phyloP scores from a whole-genome alignment of 2,888 invertebrate species.

The Hartigia nigra region DNA sequence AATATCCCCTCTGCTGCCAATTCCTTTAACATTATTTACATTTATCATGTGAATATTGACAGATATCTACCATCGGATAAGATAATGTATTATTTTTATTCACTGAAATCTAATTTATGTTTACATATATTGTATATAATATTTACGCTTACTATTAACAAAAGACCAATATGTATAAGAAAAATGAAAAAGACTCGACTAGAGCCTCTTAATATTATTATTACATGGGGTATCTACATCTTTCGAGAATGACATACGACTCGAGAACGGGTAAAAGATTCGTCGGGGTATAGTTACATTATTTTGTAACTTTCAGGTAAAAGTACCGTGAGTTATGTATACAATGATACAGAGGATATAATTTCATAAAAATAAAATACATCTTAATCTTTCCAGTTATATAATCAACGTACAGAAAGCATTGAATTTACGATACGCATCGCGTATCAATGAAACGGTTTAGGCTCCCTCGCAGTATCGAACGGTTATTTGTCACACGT shows the following conservation, averaged over 20 bases:
- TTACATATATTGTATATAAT: not conserved
- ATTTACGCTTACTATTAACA: slow-evolving; percentile 1
- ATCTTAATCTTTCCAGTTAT: not conserved
- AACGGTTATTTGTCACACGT: not conserved
- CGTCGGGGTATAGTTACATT: not conserved
- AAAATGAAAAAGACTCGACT: not conserved
- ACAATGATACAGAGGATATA: not conserved
- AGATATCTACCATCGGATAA: not conserved
- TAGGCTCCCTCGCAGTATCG: not conserved
- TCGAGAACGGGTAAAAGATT: not conserved
- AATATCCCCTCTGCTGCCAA: too few relatives aligned
- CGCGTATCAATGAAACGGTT: not conserved
- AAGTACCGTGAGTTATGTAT: not conserved
- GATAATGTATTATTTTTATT: not conserved
- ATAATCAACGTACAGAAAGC: not conserved
- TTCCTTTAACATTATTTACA: not conserved
- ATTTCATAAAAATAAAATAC: not conserved
- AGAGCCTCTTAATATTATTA: not conserved
- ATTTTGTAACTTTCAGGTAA: not conserved
- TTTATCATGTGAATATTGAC: not conserved
- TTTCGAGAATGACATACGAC: not conserved
- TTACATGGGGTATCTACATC: slow-evolving; percentile 10
- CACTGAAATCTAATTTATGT: not conserved
- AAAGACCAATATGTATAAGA: slow-evolving; percentile 2
- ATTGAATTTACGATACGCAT: not conserved